Percentiles rank a stretch among this genome's conserved stretches.
These are phyloP conservation scores for Tarsius wallacei DNA, from an alignment of 2,797 vertebrate genomes.

Conservation along the genomic window DNA sequence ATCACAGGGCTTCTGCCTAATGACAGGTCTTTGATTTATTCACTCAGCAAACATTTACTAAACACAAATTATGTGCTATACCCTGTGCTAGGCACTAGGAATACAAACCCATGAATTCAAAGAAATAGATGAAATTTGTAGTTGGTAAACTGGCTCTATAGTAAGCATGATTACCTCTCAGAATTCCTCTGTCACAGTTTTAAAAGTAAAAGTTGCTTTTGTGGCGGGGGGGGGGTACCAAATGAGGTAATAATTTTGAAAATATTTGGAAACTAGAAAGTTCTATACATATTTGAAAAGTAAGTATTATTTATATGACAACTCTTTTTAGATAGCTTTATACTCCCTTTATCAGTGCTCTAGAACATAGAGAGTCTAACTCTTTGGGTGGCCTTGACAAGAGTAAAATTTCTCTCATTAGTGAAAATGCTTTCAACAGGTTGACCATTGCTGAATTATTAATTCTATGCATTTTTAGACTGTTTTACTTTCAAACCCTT, in stretches of 20 bases:
- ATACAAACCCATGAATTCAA: background rate
- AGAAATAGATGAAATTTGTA: background rate
- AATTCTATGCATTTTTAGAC: slow-evolving; percentile 4
- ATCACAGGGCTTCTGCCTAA: background rate
- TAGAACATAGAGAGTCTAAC: background rate
- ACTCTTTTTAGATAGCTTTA: background rate
- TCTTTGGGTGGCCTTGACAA: background rate
- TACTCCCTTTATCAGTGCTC: background rate
- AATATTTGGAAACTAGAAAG: slow-evolving; percentile 9
- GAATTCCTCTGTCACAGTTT: background rate
- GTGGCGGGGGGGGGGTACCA: background rate
- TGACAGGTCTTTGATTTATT: background rate
- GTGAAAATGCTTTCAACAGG: background rate
- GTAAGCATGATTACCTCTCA: background rate
- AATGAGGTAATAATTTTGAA: background rate
- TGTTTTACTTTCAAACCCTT: slow-evolving; percentile 3
- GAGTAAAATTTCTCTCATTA: background rate
- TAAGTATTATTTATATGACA: background rate
- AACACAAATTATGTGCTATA: background rate
- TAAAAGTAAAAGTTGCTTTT: background rate
- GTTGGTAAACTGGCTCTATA: background rate
- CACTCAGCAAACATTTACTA: background rate
- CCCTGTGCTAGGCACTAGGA: background rate
- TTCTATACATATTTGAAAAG: background rate
- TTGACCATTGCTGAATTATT: background rate